These are phyloP conservation scores for Thereva unica DNA, from an alignment of 2,888 invertebrate genomes.

Conservation along the genomic window DNA sequence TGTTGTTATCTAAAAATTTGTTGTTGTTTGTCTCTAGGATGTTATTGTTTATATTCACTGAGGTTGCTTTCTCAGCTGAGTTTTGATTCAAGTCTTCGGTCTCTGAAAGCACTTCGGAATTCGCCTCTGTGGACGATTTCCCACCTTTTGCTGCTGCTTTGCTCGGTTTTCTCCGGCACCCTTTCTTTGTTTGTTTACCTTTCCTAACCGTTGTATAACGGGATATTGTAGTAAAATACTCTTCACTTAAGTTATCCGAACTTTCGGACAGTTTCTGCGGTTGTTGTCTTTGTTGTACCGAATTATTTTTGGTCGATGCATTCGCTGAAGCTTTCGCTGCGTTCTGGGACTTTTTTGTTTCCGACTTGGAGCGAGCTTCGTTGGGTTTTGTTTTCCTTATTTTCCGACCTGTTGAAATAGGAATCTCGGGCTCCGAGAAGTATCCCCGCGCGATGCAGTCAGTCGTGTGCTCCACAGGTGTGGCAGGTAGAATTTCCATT, in stretches of 20 bases:
- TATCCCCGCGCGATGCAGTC: conserved; percentile 55
- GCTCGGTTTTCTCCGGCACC: background rate
- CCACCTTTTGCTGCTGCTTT: conserved; percentile 2
- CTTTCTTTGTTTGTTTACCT: too few species aligned
- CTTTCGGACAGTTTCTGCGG: too few species aligned
- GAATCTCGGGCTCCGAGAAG: conserved; percentile 56
- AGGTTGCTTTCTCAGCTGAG: conserved; percentile 3
- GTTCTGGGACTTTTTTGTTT: conserved; percentile 57
- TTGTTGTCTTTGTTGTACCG: background rate
- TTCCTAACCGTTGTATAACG: too few species aligned
- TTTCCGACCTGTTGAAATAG: conserved; percentile 43
- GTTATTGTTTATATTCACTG: conserved; percentile 18
- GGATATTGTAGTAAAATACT: too few species aligned
- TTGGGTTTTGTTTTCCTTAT: conserved; percentile 43
- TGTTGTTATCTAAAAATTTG: conserved; percentile 10
- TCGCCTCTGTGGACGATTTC: conserved; percentile 3
- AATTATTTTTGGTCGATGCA: conserved; percentile 20
- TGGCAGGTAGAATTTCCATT: conserved; percentile 46
- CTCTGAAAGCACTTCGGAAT: background rate
- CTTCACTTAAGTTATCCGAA: too few species aligned
- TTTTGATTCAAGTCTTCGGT: conserved; percentile 26
- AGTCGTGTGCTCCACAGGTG: conserved; percentile 47
- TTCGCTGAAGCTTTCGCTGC: background rate
- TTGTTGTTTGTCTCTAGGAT: conserved; percentile 25
- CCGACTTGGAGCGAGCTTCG: conserved; percentile 58